Conservation (phyloP, 2,888 invertebrate genomes). For the Agrotis exclamationis region DNA sequence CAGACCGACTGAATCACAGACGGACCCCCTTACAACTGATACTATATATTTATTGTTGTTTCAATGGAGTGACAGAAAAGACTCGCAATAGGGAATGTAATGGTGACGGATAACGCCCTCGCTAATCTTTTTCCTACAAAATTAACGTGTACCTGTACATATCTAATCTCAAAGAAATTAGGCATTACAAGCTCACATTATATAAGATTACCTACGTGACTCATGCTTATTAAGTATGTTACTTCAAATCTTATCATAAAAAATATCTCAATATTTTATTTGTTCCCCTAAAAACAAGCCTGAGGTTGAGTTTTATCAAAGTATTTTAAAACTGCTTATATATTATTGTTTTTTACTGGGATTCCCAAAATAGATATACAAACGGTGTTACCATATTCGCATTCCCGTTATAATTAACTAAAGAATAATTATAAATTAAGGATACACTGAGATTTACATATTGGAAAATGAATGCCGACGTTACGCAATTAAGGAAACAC, state of each 20-base stretch:
- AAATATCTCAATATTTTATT: background rate
- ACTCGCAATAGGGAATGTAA: too few species aligned
- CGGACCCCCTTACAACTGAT: too few species aligned
- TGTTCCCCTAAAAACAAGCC: background rate
- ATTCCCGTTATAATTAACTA: conserved; percentile 23
- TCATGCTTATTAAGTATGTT: conserved; percentile 23
- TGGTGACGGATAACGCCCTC: too few species aligned
- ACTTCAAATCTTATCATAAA: conserved; percentile 21
- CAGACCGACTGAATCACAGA: background rate
- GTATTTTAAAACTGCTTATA: background rate
- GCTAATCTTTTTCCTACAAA: background rate
- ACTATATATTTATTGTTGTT: too few species aligned
- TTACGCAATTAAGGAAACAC: conserved; percentile 70
- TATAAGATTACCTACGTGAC: conserved; percentile 15
- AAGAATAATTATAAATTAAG: conserved; percentile 48
- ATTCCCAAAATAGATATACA: conserved; percentile 9
- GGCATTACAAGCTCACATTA: conserved; percentile 4
- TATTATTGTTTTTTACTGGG: background rate
- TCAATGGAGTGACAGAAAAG: too few species aligned
- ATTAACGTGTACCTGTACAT: background rate
- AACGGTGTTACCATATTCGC: background rate
- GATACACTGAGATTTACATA: conserved; percentile 54
- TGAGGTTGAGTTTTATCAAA: conserved; percentile 7
- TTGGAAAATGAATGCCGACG: conserved; percentile 60
- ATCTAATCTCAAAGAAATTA: background rate